These are phyloP conservation scores for Drosophila tsacasi DNA, from an alignment of 1,140 invertebrate genomes.

Conservation along the genomic window DNA sequence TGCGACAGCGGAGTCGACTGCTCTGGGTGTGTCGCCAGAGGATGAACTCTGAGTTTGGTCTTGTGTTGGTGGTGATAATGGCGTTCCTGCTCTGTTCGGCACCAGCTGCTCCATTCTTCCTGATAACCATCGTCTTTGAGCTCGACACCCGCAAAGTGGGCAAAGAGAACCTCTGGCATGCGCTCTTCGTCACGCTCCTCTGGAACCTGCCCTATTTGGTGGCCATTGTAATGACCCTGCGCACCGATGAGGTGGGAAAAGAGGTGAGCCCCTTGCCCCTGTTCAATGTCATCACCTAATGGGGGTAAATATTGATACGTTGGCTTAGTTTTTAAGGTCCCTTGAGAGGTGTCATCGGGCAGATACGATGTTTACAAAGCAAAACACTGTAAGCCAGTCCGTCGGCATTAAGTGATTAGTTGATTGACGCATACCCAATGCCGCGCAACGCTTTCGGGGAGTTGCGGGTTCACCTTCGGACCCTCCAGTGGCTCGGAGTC, in stretches of 20 bases:
- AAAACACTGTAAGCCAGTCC: not conserved
- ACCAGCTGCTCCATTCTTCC: constrained; percentile 54
- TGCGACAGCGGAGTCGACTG: constrained; percentile 47
- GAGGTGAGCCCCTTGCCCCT: constrained; percentile 43
- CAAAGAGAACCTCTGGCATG: not conserved
- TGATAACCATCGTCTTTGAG: constrained; percentile 54
- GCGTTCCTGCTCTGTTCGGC: constrained; percentile 42
- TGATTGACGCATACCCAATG: constrained; percentile 13
- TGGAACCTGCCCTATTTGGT: constrained; percentile 57
- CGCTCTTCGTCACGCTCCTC: constrained; percentile 11
- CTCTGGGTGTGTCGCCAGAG: constrained; percentile 54
- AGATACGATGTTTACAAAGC: not conserved
- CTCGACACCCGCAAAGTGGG: constrained; percentile 8
- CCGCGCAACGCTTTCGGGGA: constrained; percentile 23
- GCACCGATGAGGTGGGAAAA: constrained; percentile 38
- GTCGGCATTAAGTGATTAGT: constrained; percentile 20
- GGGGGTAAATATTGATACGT: constrained; percentile 5
- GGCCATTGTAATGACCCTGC: constrained; percentile 33
- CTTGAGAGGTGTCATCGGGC: not conserved
- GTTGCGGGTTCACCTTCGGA: constrained; percentile 20
- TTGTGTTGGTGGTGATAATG: constrained; percentile 45
- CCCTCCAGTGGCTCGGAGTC: constrained; percentile 14
- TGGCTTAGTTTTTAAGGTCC: constrained; percentile 5
- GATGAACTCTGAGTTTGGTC: constrained; percentile 57
- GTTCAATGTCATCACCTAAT: constrained; percentile 10